Evolutionary conservation across 2,113 vertebrate species (phyloP), one percentile per base, ranked within the genome.

Genomic region (Calyptomena viridis): DNA sequence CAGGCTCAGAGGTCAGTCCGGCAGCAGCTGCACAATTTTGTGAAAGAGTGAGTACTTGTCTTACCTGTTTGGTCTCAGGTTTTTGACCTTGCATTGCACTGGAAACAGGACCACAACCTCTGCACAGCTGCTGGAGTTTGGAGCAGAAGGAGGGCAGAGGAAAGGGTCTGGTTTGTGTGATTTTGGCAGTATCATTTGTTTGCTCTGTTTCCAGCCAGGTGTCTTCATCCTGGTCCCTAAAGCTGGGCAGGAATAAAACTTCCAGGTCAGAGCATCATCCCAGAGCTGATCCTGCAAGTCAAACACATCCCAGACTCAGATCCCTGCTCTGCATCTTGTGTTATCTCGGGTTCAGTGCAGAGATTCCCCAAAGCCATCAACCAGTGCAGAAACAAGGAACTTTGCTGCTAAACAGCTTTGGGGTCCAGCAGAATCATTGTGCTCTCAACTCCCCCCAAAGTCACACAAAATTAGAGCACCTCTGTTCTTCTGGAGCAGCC

Each of bases 1-100:
- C 99, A 99, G 97, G 99, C 99, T 11, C 99, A 99, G 98, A 98
- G 99, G 58, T 99, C 99, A 1, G 99, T 99, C 55, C 98, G 99
- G 90, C 99, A 99, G 91, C 99, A 99, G 97, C 93, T 99, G 90
- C 99, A 99, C 97, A 99, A 98, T 93, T 99, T 99, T 92, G 98
- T 99, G 53, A 99, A 99, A 97, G 99, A 99, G 99, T 99, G 97
- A 99, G 99, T 99, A 81, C 14, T 40, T 39, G 21, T 35, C 20
- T 7, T 40, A 4, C 2, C 52, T 7, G 4, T 16, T 53, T 6
- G 31, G 2, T 19, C 44, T 71, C 35, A 33, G 55, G 27, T 73
- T 7, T 50, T 50, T 40, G 16, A n/a, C 5, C 76, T 50, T 53
- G 18, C 40, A 3, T 21, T 23, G 40, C 19, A 8, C 56, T 68